A percentile compares a stretch with the other conserved stretches of the same genome.
phyloP scores from a whole-genome alignment of 2,113 vertebrate genomes.

The Cromileptes altivelis region DNA sequence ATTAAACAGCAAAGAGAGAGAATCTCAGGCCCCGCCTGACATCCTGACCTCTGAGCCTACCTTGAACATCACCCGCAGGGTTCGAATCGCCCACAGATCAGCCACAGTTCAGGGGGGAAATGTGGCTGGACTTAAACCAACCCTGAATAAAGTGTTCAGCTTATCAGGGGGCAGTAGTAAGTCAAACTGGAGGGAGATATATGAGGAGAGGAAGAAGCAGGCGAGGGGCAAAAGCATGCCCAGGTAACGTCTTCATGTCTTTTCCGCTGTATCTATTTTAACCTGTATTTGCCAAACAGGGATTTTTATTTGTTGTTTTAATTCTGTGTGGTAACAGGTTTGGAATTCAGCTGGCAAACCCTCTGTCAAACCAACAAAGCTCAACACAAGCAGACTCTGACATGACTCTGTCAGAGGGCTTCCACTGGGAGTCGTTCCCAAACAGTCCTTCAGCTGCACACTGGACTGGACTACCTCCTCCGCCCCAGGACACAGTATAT shows the following conservation, averaged over 20 bases:
- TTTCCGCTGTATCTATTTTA: background rate
- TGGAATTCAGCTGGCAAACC: conserved; percentile 86
- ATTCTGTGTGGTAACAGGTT: conserved; percentile 82
- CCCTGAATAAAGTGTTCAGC: conserved; percentile 86
- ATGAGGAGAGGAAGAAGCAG: conserved; percentile 87
- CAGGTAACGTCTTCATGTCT: conserved; percentile 84
- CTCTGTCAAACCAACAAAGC: conserved; percentile 76
- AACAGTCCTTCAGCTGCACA: conserved; percentile 45
- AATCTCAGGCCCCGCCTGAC: conserved; percentile 52
- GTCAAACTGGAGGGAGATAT: conserved; percentile 87
- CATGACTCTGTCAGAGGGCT: conserved; percentile 87
- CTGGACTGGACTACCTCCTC: conserved; percentile 78
- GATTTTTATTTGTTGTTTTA: background rate
- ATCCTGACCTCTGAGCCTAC: conserved; percentile 87
- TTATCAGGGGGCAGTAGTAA: conserved; percentile 82
- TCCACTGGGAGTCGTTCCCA: conserved; percentile 90
- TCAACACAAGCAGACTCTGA: conserved; percentile 81
- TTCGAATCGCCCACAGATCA: conserved; percentile 87
- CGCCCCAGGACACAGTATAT: conserved; percentile 64
- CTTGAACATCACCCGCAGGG: conserved; percentile 84
- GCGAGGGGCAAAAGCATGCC: conserved; percentile 86
- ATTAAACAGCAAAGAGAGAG: conserved; percentile 66
- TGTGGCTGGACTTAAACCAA: conserved; percentile 84
- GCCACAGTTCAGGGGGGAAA: conserved; percentile 81
- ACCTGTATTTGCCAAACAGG: background rate